Percentiles rank a stretch among this genome's conserved stretches.
phyloP scores from a whole-genome alignment of 1,140 invertebrate species.

The Geopemphigus sp. region DNA sequence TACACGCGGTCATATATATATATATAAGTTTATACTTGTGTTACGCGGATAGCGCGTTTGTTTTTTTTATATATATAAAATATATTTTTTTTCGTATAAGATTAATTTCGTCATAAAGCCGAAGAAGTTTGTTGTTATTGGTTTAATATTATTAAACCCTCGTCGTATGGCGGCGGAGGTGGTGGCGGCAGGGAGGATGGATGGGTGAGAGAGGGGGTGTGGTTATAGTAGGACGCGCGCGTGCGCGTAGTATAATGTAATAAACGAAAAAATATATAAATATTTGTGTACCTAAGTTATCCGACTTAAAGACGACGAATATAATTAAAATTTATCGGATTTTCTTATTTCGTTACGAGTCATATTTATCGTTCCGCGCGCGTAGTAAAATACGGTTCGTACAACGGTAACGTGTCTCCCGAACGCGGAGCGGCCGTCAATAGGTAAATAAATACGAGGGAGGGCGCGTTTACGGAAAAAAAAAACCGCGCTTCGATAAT shows the following conservation, averaged over 20 bases:
- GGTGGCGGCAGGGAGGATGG: too few relatives aligned
- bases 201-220: too few relatives aligned
- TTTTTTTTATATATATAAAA: constrained; percentile 12
- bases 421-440: too few relatives aligned
- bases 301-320: neutral
- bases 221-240: too few relatives aligned
- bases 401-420: too few relatives aligned
- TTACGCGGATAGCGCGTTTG: constrained; percentile 16
- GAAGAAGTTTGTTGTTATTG: constrained; percentile 1
- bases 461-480: too few relatives aligned
- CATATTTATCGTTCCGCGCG: neutral
- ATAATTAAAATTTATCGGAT: neutral
- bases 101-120: constrained; percentile 17
- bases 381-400: too few relatives aligned
- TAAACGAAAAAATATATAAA: neutral
- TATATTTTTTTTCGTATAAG: neutral
- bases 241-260: neutral
- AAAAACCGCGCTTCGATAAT: too few relatives aligned
- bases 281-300: constrained; percentile 1
- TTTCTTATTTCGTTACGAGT: neutral
- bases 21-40: constrained; percentile 23
- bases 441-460: too few relatives aligned
- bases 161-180: too few relatives aligned
- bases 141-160: constrained; percentile 2
- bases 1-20: too few relatives aligned